These are phyloP conservation scores for Diachasma alloeum DNA, from an alignment of 1,140 invertebrate genomes.

Conservation along the genomic window DNA sequence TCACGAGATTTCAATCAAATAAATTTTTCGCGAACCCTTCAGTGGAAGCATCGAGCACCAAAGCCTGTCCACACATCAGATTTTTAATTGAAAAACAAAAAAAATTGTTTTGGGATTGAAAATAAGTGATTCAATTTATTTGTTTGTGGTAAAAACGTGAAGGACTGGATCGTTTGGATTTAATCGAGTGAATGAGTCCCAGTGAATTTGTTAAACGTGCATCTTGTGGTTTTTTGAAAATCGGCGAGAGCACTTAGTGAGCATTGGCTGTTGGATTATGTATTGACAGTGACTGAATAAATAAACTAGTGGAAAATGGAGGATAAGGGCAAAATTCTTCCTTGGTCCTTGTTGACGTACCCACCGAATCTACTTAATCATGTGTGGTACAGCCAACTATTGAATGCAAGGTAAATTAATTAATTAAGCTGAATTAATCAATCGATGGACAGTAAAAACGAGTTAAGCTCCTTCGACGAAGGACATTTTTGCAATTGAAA, in stretches of 20 bases:
- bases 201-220: not conserved
- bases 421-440: constrained; percentile 15
- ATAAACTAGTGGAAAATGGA: constrained; percentile 48
- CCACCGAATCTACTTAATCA: constrained; percentile 58
- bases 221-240: not conserved
- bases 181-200: not conserved
- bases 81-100: too few relatives aligned
- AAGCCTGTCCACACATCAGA: too few relatives aligned
- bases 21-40: not conserved
- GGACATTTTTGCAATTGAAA: too few relatives aligned
- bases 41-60: too few relatives aligned
- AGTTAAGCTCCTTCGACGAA: too few relatives aligned
- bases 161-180: too few relatives aligned
- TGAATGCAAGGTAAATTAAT: constrained; percentile 62
- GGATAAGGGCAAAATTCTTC: constrained; percentile 60
- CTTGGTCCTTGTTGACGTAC: constrained; percentile 58
- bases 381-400: constrained; percentile 59
- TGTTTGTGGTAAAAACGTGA: too few relatives aligned
- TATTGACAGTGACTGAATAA: not conserved
- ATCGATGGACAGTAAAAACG: too few relatives aligned
- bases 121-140: not conserved
- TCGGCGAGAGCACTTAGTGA: not conserved
- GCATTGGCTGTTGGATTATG: not conserved
- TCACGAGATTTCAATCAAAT: not conserved
- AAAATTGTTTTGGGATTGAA: not conserved